Base-by-base conservation (phyloP, 1,140 invertebrate species). In the Augochlora pura region DNA sequence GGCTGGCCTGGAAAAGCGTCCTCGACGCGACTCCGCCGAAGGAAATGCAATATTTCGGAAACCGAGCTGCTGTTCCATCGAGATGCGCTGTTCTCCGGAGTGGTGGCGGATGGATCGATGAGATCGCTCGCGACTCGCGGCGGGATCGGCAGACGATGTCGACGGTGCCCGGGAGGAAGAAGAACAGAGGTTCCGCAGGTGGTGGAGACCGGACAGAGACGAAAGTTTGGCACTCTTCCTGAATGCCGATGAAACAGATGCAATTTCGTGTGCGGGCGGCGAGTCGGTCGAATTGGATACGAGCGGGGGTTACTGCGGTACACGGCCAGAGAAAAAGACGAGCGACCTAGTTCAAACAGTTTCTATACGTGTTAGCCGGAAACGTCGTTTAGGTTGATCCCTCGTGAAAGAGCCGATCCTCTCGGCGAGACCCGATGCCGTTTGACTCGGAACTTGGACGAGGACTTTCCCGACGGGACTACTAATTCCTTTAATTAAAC, bases 241-340 rank as follows among this genome's bases (percentile, higher is more conserved):
- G 82, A 78, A 85, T 70, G 77, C 69, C 77, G 80, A 87, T 77
- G 75, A 84, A 84, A 87, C 82, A 85, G 82, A 87, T 82, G 85
- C 80, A 84, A 84, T 83, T 76, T 80, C 74, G 71, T 70, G 71
- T 23, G 52, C 77, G 72, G 66, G 39, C 60, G 46, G 79, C 69
- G 25, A 77, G 27, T 57, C 23, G 39, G 64, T 57, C 46, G 25
- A 77, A 87, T 84, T 67, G 81, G 79, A 87, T 80, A 59, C 27
- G 67, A 72, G 66, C n/a, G 63, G 10, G 27, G 59, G 64, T 54
- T 72, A 65, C 60, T 69, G 76, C 71, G 77, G 68, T 52, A 68
- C 42, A 46, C 42, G 39, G 49, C 38, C 62, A 64, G 62, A 64
- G 62, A 66, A 82, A 77, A 77, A 81, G 74, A 59, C 27, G 72